phyloP scores from a whole-genome alignment of 2,113 vertebrate species.

The Rissa tridactyla region DNA sequence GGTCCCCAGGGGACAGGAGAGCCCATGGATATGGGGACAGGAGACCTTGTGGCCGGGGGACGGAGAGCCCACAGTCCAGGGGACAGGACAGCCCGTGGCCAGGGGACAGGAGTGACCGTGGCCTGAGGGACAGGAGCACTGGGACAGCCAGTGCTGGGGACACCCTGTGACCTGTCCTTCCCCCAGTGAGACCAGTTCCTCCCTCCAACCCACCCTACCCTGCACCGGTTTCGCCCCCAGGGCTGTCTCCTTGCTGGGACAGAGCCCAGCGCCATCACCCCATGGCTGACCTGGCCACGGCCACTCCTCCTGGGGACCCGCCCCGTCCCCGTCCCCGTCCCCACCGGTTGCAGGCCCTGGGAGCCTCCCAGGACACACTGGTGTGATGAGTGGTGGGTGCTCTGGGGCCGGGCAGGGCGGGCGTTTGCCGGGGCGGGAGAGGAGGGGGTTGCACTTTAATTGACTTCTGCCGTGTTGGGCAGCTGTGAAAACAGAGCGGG shows the following conservation, averaged over 20 bases:
- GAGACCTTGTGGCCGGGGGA: neutral
- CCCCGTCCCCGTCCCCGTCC: neutral
- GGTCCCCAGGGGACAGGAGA: neutral
- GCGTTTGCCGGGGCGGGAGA: neutral
- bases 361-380: neutral
- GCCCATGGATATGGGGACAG: neutral
- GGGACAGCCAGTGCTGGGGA: neutral
- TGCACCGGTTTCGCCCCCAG: neutral
- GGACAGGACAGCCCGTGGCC: neutral
- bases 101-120: neutral
- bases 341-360: accelerated
- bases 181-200: neutral
- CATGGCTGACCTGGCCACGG: accelerated
- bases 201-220: neutral
- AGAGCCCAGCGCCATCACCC: neutral
- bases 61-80: neutral
- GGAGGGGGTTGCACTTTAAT: neutral
- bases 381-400: neutral
- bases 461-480: neutral
- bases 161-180: neutral
- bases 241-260: neutral
- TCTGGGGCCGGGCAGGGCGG: accelerated
- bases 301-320: neutral
- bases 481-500: constrained; percentile 61
- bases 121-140: neutral